These are phyloP conservation scores for Megalops atlanticus DNA, from an alignment of 2,113 vertebrate species.

Conservation along the genomic window DNA sequence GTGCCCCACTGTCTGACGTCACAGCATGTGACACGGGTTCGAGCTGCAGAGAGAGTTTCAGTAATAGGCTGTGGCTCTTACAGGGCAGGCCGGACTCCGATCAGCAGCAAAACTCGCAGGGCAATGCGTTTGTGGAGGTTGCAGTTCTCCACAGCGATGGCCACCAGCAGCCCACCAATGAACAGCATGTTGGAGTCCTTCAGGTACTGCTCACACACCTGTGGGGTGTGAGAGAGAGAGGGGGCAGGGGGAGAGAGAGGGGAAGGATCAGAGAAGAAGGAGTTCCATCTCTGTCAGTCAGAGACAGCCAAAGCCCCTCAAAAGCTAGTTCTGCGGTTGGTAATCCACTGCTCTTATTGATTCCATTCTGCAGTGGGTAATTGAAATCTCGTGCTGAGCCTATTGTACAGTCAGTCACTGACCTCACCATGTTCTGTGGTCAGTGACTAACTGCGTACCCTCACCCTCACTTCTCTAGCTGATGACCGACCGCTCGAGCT, in stretches of 20 bases:
- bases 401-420: too few relatives aligned
- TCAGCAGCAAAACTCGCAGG: conserved; percentile 77
- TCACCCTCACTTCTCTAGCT: too few relatives aligned
- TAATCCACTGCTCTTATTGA: too few relatives aligned
- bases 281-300: too few relatives aligned
- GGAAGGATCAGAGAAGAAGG: too few relatives aligned
- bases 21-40: not conserved
- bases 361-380: too few relatives aligned
- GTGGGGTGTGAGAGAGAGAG: conserved; percentile 36
- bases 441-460: not conserved
- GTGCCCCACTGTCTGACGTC: too few relatives aligned
- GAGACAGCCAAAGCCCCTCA: not conserved
- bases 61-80: conserved; percentile 63
- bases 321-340: too few relatives aligned
- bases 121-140: conserved; percentile 89
- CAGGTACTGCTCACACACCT: conserved; percentile 85
- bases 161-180: conserved; percentile 86
- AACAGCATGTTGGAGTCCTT: conserved; percentile 90
- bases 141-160: conserved; percentile 85
- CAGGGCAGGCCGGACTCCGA: conserved; percentile 86
- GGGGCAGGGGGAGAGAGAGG: not conserved
- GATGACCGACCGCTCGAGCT: too few relatives aligned
- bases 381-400: too few relatives aligned
- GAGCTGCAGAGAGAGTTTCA: not conserved
- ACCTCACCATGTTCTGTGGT: too few relatives aligned